A percentile compares a stretch with the other conserved stretches of the same genome.
phyloP scores from a whole-genome alignment of 53 echinoderm and acorn worm species.

The Mesocentrotus franciscanus region DNA sequence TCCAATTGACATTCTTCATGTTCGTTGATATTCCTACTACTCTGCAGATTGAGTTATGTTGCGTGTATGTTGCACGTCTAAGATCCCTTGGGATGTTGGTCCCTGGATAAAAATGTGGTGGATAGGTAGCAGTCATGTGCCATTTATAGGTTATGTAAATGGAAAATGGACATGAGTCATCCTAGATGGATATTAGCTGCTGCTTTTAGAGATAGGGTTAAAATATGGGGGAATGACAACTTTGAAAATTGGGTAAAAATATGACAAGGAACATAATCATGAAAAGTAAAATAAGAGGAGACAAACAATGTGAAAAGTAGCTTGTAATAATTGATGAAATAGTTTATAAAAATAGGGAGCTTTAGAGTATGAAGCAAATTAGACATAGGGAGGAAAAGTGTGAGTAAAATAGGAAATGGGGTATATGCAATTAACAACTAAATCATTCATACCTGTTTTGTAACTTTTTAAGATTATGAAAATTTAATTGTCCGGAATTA shows the following conservation, averaged over 20 bases:
- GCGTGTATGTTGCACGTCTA: not conserved
- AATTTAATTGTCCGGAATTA: no score
- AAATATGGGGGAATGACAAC: not conserved
- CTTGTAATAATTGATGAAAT: not conserved
- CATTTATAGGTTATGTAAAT: not conserved
- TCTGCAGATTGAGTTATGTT: no score
- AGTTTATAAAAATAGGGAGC: not conserved
- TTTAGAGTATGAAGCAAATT: not conserved
- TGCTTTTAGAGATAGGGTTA: not conserved
- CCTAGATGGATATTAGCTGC: not conserved
- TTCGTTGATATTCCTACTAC: not conserved
- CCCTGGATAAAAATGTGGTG: not conserved
- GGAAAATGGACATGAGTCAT: not conserved
- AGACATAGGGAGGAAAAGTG: not conserved
- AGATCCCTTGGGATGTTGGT: not conserved
- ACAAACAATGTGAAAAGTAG: not conserved
- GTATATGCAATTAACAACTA: no score
- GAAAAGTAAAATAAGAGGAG: not conserved
- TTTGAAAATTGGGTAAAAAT: not conserved
- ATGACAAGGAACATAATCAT: not conserved
- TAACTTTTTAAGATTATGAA: no score
- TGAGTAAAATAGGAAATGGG: not conserved
- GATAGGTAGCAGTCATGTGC: not conserved
- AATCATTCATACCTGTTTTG: no score
- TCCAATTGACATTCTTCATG: not conserved